phyloP scores from a whole-genome alignment of 2,888 invertebrate genomes.

The Drosophila kanekoi region DNA sequence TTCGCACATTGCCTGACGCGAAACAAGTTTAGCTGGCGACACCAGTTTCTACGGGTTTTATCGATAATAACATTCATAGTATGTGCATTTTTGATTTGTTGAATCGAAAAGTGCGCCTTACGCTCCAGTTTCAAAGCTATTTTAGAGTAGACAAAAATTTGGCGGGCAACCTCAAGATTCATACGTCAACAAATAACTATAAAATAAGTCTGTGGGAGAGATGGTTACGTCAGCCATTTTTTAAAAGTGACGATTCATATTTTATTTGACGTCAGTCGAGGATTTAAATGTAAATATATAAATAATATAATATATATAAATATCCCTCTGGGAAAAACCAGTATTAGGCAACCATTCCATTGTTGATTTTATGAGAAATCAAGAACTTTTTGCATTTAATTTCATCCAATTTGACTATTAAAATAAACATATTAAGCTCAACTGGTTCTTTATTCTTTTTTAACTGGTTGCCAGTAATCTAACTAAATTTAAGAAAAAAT shows the following conservation, averaged over 20 bases:
- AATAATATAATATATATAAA: neutral
- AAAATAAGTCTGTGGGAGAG: neutral
- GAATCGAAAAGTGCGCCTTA: conserved; percentile 1
- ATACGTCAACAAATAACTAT: neutral
- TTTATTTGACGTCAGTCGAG: conserved; percentile 1
- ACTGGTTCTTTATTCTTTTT: too few relatives aligned
- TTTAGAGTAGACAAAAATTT: neutral
- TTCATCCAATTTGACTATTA: neutral
- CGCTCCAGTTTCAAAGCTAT: neutral
- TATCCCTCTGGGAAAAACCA: neutral
- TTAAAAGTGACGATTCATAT: too few relatives aligned
- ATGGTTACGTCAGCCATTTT: conserved; percentile 1
- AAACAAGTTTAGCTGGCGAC: conserved; percentile 65
- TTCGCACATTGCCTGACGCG: conserved; percentile 12
- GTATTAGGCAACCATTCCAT: neutral
- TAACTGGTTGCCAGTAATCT: neutral
- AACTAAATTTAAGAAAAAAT: neutral
- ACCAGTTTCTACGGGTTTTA: conserved; percentile 45
- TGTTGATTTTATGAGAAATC: neutral
- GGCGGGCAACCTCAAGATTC: too few relatives aligned
- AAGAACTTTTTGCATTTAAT: neutral
- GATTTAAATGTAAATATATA: too few relatives aligned
- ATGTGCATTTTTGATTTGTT: conserved; percentile 10
- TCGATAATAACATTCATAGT: conserved; percentile 22
- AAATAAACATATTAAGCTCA: too few relatives aligned